These are phyloP conservation scores for Talpa occidentalis DNA, from an alignment of 2,113 vertebrate species.

Conservation along the genomic window DNA sequence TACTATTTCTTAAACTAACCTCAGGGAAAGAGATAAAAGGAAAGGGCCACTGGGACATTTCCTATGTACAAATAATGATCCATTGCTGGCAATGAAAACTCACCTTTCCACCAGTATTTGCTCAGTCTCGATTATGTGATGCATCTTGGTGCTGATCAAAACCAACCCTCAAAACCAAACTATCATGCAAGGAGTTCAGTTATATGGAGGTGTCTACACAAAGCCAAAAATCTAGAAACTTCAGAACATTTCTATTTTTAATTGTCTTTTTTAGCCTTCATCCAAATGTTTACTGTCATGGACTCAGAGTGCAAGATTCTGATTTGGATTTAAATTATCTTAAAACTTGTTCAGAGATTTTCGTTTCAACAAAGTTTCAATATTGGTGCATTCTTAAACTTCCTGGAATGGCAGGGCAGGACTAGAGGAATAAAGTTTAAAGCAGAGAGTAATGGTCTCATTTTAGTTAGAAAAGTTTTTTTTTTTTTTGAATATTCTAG, in stretches of 20 bases:
- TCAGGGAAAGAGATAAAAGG: not conserved
- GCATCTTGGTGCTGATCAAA: not conserved
- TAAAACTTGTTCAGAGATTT: not conserved
- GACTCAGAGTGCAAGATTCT: constrained; percentile 28
- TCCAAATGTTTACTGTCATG: not conserved
- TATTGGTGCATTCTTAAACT: not conserved
- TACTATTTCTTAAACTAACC: not conserved
- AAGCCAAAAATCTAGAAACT: not conserved
- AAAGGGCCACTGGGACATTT: not conserved
- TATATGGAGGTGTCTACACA: not conserved
- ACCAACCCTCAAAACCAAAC: not conserved
- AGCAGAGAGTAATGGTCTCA: not conserved
- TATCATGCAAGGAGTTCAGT: not conserved
- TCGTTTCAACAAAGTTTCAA: constrained; percentile 33
- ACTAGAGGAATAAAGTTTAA: constrained; percentile 13
- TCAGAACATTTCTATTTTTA: constrained; percentile 39
- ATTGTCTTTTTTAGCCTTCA: constrained; percentile 22
- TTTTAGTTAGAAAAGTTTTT: not conserved
- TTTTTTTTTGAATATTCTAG: not conserved
- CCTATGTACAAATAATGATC: not conserved
- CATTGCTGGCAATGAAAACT: not conserved
- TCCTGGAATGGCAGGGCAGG: not conserved
- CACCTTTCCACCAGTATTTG: constrained; percentile 3
- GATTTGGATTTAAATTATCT: constrained; percentile 30
- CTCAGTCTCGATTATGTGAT: not conserved